Evolutionary conservation across 2,888 invertebrate genomes (phyloP).

Genomic region (Ellobium chinense): DNA sequence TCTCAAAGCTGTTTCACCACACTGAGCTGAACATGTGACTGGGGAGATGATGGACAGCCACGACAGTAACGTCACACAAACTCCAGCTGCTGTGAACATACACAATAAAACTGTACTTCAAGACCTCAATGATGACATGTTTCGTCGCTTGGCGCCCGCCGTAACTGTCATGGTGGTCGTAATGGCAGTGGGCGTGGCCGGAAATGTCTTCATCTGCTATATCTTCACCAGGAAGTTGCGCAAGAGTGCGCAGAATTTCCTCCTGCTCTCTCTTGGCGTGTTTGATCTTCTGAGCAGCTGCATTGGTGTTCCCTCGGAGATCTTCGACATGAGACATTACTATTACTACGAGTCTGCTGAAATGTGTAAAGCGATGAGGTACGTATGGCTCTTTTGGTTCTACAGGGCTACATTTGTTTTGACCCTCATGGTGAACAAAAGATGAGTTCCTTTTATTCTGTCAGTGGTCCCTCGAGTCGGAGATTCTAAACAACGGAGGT

Average conservation of each 20-base stretch:
- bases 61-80: neutral
- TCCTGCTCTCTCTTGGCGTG: slow-evolving; percentile 25
- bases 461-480: too few relatives aligned
- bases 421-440: too few relatives aligned
- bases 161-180: slow-evolving; percentile 16
- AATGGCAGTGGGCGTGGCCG: slow-evolving; percentile 23
- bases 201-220: slow-evolving; percentile 34
- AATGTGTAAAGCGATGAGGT: slow-evolving; percentile 35
- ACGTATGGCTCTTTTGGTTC: too few relatives aligned
- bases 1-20: too few relatives aligned
- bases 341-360: slow-evolving; percentile 17
- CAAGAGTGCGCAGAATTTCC: slow-evolving; percentile 16
- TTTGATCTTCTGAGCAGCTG: slow-evolving; percentile 29
- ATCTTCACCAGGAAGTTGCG: slow-evolving; percentile 18
- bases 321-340: slow-evolving; percentile 32
- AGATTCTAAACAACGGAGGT: too few relatives aligned
- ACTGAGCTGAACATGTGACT: too few relatives aligned
- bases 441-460: too few relatives aligned
- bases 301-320: slow-evolving; percentile 37
- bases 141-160: slow-evolving; percentile 15
- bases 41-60: too few relatives aligned
- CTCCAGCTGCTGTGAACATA: too few relatives aligned
- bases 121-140: slow-evolving; percentile 49
- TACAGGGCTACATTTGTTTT: too few relatives aligned
- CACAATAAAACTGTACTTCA: slow-evolving; percentile 27